phyloP scores from a whole-genome alignment of 1,140 invertebrate genomes.

The Holcopasites calliopsidis region DNA sequence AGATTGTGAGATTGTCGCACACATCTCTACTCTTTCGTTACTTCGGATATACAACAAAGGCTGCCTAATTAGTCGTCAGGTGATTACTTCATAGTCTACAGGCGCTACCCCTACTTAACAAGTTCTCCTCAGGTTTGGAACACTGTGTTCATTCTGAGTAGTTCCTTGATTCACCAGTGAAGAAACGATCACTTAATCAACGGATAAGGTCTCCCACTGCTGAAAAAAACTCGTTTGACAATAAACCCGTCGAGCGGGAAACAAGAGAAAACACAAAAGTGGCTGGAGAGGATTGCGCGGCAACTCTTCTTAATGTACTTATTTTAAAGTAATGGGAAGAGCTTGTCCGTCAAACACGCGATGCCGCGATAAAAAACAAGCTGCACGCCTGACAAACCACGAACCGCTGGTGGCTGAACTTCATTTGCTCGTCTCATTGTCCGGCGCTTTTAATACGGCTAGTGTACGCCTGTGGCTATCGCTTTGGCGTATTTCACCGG shows the following conservation, averaged over 20 bases:
- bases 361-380: slow-evolving; percentile 60
- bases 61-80: too few species aligned
- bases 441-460: slow-evolving; percentile 61
- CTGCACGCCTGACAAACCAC: slow-evolving; percentile 65
- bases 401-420: slow-evolving; percentile 56
- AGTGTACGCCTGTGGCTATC: slow-evolving; percentile 13
- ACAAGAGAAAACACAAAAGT: slow-evolving; percentile 28
- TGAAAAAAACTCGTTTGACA: slow-evolving; percentile 48
- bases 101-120: too few species aligned
- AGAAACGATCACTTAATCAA: neutral
- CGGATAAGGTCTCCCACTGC: neutral
- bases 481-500: slow-evolving; percentile 43
- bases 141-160: too few species aligned
- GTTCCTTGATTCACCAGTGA: too few species aligned
- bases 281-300: neutral
- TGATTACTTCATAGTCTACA: too few species aligned
- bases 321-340: slow-evolving; percentile 58
- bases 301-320: slow-evolving; percentile 42
- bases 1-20: too few species aligned
- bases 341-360: slow-evolving; percentile 33
- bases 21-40: too few species aligned
- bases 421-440: slow-evolving; percentile 64
- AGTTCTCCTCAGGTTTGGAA: too few species aligned
- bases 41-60: too few species aligned
- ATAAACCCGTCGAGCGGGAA: slow-evolving; percentile 26